A percentile compares a stretch with the other conserved stretches of the same genome.
phyloP scores from a whole-genome alignment of 2,797 vertebrate species.

The Glossophaga mutica region DNA sequence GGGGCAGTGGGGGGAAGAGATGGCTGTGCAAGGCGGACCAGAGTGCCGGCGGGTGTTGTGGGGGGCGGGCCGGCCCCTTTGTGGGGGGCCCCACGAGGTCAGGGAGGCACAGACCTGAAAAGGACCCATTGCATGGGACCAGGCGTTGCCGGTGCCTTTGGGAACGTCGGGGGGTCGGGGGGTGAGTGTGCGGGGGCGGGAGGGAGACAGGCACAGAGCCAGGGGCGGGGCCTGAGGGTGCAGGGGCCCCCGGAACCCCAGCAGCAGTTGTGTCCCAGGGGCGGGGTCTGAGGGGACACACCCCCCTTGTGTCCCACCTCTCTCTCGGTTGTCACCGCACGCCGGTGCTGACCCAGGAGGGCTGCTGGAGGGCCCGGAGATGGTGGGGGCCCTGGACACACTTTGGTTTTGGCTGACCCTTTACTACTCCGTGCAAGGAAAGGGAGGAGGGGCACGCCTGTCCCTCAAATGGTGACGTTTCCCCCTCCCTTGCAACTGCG shows the following conservation, averaged over 20 bases:
- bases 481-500: not conserved
- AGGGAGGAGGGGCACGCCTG: not conserved
- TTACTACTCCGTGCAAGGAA: not conserved
- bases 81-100: not conserved
- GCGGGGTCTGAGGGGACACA: no score
- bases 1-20: not conserved
- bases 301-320: fast-evolving
- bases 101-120: not conserved
- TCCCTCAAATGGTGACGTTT: not conserved
- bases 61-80: not conserved
- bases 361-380: not conserved
- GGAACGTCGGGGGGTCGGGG: not conserved
- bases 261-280: fast-evolving
- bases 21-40: not conserved
- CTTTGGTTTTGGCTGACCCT: not conserved
- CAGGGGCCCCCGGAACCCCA: not conserved
- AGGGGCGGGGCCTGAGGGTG: no score
- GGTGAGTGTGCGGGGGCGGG: not conserved
- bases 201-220: not conserved
- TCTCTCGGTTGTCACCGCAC: not conserved
- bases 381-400: fast-evolving
- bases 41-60: not conserved
- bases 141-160: not conserved
- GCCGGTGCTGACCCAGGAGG: not conserved
- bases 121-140: not conserved